Evolutionary conservation across 2,888 invertebrate species (phyloP).

Genomic region (Gymnosoma rotundatum): DNA sequence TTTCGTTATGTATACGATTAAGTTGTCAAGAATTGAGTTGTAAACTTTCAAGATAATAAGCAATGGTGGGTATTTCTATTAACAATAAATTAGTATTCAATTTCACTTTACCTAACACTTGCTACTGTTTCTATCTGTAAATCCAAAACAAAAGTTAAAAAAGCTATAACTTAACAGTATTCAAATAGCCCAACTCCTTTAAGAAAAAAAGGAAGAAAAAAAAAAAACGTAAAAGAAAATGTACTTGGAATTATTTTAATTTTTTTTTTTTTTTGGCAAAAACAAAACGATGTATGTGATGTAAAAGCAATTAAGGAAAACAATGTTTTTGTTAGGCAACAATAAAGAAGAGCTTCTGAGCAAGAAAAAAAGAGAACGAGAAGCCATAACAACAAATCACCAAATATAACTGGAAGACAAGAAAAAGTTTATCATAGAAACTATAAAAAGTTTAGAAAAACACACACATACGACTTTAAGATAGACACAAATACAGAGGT

Average conservation of each 20-base stretch:
- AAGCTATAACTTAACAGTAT: slow-evolving; percentile 8
- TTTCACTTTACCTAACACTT: slow-evolving; percentile 45
- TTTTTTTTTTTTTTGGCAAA: slow-evolving; percentile 28
- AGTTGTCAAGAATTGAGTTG: slow-evolving; percentile 14
- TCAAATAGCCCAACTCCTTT: neutral
- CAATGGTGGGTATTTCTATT: slow-evolving; percentile 14
- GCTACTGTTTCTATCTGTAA: neutral
- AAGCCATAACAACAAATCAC: slow-evolving; percentile 39
- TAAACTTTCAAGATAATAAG: slow-evolving; percentile 26
- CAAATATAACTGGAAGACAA: slow-evolving; percentile 38
- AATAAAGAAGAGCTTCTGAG: slow-evolving; percentile 37
- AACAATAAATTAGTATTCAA: slow-evolving; percentile 55
- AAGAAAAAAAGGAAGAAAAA: neutral
- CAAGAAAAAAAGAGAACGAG: no score
- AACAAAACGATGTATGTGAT: slow-evolving; percentile 56
- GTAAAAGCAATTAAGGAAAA: slow-evolving; percentile 68
- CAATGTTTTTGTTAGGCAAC: slow-evolving; percentile 59
- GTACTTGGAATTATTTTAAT: neutral
- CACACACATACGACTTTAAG: slow-evolving; percentile 8
- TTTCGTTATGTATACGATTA: neutral
- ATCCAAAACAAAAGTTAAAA: neutral
- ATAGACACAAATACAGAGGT: slow-evolving; percentile 5
- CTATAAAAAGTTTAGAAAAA: slow-evolving; percentile 27
- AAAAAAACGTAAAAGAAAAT: neutral
- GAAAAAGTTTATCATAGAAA: slow-evolving; percentile 51